Conservation (phyloP, 2,797 vertebrate genomes). For the Trematomus bernacchii region DNA sequence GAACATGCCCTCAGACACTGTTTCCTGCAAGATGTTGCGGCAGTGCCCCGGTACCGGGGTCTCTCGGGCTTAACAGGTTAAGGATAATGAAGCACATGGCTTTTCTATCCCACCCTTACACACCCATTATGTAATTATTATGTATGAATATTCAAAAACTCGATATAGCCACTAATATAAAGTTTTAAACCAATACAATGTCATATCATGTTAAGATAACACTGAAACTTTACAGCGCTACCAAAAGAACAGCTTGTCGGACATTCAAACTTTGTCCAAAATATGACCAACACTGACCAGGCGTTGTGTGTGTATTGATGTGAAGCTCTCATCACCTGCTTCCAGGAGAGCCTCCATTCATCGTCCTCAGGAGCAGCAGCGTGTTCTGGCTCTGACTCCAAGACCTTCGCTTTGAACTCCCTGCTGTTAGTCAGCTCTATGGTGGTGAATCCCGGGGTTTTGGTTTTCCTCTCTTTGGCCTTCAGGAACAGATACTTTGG, state of each 20-base stretch:
- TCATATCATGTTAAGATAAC: not conserved
- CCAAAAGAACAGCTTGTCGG: not conserved
- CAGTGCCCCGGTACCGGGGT: too few relatives aligned
- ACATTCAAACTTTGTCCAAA: not conserved
- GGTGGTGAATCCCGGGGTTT: constrained; percentile 30
- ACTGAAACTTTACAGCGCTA: not conserved
- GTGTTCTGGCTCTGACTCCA: not conserved
- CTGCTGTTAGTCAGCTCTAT: constrained; percentile 34
- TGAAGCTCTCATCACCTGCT: constrained; percentile 57
- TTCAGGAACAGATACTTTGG: constrained; percentile 70
- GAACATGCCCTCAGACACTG: too few relatives aligned
- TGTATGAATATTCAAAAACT: not conserved
- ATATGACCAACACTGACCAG: not conserved
- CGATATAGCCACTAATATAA: not conserved
- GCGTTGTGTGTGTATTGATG: not conserved
- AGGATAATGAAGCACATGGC: too few relatives aligned
- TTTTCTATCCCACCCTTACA: not conserved
- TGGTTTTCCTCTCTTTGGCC: constrained; percentile 41
- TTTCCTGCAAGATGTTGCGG: too few relatives aligned
- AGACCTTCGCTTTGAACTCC: constrained; percentile 37
- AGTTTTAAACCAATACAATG: not conserved
- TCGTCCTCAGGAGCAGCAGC: not conserved
- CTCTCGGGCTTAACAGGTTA: too few relatives aligned
- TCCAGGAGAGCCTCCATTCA: constrained; percentile 48
- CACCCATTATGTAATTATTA: not conserved